Conservation (phyloP, 1,140 invertebrate species). For the Drosophila parvula region DNA sequence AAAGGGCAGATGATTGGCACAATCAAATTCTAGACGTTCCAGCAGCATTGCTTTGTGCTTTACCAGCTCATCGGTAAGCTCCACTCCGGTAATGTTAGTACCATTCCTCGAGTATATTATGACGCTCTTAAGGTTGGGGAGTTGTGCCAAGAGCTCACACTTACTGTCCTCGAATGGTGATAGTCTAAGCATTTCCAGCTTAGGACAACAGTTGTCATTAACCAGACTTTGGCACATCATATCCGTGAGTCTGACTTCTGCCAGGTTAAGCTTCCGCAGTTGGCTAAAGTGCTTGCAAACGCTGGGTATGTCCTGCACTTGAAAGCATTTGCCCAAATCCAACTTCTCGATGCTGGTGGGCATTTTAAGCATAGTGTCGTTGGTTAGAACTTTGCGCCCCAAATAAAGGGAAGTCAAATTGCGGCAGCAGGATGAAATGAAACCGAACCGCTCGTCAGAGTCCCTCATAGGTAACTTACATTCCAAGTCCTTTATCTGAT, state of each 20-base stretch:
- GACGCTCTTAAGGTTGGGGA: slow-evolving; percentile 46
- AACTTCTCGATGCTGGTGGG: slow-evolving; percentile 33
- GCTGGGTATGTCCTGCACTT: not conserved
- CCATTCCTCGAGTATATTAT: slow-evolving; percentile 1
- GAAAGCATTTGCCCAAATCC: slow-evolving; percentile 16
- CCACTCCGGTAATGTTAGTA: not conserved
- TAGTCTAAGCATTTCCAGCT: slow-evolving; percentile 38
- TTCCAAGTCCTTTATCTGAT: slow-evolving; percentile 22
- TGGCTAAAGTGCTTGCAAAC: slow-evolving; percentile 6
- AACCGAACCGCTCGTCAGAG: slow-evolving; percentile 14
- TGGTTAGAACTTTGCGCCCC: not conserved
- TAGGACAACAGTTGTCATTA: not conserved
- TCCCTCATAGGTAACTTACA: not conserved
- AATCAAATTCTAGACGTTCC: slow-evolving; percentile 36
- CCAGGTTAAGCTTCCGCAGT: slow-evolving; percentile 38
- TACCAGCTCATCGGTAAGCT: slow-evolving; percentile 27
- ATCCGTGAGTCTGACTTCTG: not conserved
- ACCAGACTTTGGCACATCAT: not conserved
- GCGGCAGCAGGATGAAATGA: slow-evolving; percentile 36
- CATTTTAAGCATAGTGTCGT: slow-evolving; percentile 20
- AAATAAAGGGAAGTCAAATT: slow-evolving; percentile 1
- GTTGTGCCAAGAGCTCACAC: slow-evolving; percentile 37
- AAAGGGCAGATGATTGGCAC: not conserved
- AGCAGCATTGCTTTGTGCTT: slow-evolving; percentile 30
- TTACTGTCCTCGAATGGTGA: not conserved